Base-by-base conservation (phyloP, 30 jellyfish, hydroid and myxozoan species). In the Aurelia coerulea region DNA sequence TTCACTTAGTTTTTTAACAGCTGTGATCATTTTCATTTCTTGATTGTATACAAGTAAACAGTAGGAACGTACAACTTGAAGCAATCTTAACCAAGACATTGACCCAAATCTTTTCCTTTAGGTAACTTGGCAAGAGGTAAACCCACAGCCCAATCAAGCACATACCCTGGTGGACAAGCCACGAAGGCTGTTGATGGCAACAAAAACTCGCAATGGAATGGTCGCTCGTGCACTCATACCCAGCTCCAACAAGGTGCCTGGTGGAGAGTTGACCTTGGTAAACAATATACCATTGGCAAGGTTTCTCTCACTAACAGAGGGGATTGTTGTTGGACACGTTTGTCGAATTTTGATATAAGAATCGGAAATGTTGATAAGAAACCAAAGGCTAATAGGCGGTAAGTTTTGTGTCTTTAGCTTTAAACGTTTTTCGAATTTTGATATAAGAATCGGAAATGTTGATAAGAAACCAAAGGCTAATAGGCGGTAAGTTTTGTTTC, bases 201-300 rank as follows among this genome's bases (percentile, higher is more conserved):
- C 65, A 69, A 68, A 58, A 83, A 83, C 75, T 46, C 92, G 14
- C 62, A 83, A 50, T 83, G 92, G 92, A 19, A 14, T 39, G 92
- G 92, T 14, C 50, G 92, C 59, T 83, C 92, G 9, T 83, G 92
- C 68, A 83, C 92, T 32, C 92, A 83, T 29, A 83, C 92, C 1
- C 73, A 60, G 74, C 34, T 62, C 49, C 92, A 83, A 52, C 80
- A 62, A 58, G 92, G 92, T 8, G 92, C 92, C 51, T 83, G 92
- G 92, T 83, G 92, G 92, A 52, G 92, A n/a, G 92, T 83, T 19
- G 86, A 83, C 33, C 81, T 83, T 1, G 86, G 92, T n/a, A 71
- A 19, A 9, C 80, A 54, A 41, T 72, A 71, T 69, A 37, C 80
- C 13, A 85, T 83, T 16, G 92, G 86, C 52, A 83, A 71, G 50